Conservation (phyloP, 2,797 vertebrate genomes). For the Mormyrops boulengeri region DNA sequence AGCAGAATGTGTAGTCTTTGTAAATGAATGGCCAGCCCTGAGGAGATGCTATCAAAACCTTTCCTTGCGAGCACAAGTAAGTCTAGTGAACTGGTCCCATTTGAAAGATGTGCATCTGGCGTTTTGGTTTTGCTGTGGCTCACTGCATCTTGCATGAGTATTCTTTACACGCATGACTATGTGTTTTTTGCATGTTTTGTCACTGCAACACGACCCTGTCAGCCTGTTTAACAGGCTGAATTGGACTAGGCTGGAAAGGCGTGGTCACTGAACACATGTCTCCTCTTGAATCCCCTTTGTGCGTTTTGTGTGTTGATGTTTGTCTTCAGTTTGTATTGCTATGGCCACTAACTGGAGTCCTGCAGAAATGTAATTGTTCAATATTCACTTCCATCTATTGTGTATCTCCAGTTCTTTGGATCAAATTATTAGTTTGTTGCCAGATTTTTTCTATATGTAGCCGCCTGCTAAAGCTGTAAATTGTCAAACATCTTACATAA, state of each 20-base stretch:
- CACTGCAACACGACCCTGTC: not conserved
- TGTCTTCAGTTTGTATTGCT: not conserved
- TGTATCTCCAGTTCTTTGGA: not conserved
- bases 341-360: not conserved
- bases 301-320: not conserved
- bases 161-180: constrained; percentile 12
- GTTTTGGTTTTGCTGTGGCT: constrained; percentile 26
- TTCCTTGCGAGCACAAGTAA: constrained; percentile 47
- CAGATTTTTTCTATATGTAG: constrained; percentile 30
- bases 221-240: not conserved
- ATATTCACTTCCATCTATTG: not conserved
- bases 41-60: constrained; percentile 37
- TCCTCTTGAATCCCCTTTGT: not conserved
- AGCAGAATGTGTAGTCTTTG: constrained; percentile 41
- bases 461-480: constrained; percentile 48
- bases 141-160: constrained; percentile 33
- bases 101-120: constrained; percentile 29
- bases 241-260: not conserved
- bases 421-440: not conserved
- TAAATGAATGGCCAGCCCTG: constrained; percentile 37
- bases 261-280: not conserved
- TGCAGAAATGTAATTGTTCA: constrained; percentile 7
- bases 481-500: constrained; percentile 45
- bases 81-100: constrained; percentile 38
- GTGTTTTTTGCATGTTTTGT: not conserved